phyloP scores from a whole-genome alignment of 2,888 invertebrate species.

The Dolichopus griseipennis region DNA sequence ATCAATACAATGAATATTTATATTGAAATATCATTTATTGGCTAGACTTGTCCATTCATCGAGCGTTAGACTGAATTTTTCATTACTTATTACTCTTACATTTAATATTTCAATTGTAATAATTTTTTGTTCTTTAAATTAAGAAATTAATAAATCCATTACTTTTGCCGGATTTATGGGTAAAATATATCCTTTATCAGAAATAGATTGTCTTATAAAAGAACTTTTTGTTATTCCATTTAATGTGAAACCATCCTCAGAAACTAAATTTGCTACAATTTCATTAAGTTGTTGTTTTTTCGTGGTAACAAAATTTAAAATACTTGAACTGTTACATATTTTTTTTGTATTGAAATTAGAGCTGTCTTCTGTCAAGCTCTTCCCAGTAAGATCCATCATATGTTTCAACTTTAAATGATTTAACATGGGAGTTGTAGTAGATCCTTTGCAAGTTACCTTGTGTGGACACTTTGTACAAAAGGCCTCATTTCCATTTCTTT shows the following conservation, averaged over 20 bases:
- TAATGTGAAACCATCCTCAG: neutral
- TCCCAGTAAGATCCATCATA: slow-evolving; percentile 5
- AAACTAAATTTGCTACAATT: slow-evolving; percentile 4
- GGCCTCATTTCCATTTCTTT: slow-evolving; percentile 1
- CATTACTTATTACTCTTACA: too few species aligned
- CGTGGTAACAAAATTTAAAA: slow-evolving; percentile 3
- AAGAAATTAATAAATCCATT: slow-evolving; percentile 2
- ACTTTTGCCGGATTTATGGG: neutral
- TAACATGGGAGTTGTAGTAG: slow-evolving; percentile 8
- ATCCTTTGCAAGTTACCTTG: slow-evolving; percentile 7
- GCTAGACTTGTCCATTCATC: too few species aligned
- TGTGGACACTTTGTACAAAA: slow-evolving; percentile 7
- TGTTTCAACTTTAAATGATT: slow-evolving; percentile 7
- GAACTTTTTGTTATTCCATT: slow-evolving; percentile 2
- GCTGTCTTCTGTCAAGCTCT: neutral
- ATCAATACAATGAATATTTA: slow-evolving; percentile 1
- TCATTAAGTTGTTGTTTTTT: slow-evolving; percentile 1
- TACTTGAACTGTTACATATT: slow-evolving; percentile 1
- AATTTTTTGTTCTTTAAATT: slow-evolving; percentile 9
- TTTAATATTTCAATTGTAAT: neutral
- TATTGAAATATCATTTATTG: slow-evolving; percentile 8
- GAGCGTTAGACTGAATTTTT: neutral
- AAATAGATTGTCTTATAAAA: slow-evolving; percentile 5
- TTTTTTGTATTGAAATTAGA: neutral
- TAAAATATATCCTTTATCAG: neutral